Base-by-base conservation (phyloP, 2,888 invertebrate species). In the Drosophila lutescens region DNA sequence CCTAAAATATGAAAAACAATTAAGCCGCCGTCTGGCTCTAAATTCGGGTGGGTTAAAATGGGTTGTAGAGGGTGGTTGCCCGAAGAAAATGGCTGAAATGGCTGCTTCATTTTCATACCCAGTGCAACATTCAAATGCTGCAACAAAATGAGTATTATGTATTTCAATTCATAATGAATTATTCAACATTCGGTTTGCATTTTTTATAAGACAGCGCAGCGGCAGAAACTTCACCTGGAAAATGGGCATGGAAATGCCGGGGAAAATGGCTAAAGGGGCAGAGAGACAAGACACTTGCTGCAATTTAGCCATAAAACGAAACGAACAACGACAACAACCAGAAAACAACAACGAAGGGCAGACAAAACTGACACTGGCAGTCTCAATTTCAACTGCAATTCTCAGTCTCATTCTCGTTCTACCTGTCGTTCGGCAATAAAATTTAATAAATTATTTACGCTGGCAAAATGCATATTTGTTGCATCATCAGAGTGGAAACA, bases 1-100 rank as follows among this genome's bases (percentile, higher is more conserved):
- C 77, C 79, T 81, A 88, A 85, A 85, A 88, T 88, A 85, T 85
- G 87, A 87, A 88, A 88, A 85, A 85, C 86, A 85, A 88, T 85
- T 85, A 88, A 82, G 79, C 65, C 66, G 71, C 54, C 65, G 70
- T 75, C 76, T 74, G 76, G 61, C 62, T 68, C 55, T 67, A 50
- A 69, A 77, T 67, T 61, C 63, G 34, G 55, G 50, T 54, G 55
- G 61, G 51, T 51, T 51, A 58, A 62, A 40, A 41, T 15, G 38
- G 40, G 40, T n/a, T 12, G 40, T 6, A 15, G 13, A 12, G 26
- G 12, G 38, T 6, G 23, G 47, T 9, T 26, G 46, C 26, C 23
- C 12, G 9, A 15, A 30, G 51, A 69, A 69, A 71, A 73, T 71
- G 71, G 55, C 70, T 53, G 60, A 46, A 71, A 72, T 57, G 71